Base-by-base conservation (phyloP, 1,140 invertebrate species). In the Zaprionus vittiger region DNA sequence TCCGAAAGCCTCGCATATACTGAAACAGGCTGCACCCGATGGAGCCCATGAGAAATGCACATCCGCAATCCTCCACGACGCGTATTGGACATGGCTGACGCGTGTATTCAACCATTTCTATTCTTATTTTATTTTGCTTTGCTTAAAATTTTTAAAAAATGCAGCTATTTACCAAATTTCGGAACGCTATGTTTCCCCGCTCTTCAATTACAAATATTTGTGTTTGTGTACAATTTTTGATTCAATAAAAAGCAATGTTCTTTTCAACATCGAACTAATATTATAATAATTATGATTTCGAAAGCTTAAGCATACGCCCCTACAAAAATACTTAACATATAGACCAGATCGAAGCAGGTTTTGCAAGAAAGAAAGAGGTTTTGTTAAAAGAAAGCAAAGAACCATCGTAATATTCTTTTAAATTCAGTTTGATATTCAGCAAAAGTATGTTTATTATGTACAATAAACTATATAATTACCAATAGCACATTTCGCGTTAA, bases 31-130 rank as follows among this genome's bases (percentile, higher is more conserved):
- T 77, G 3, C 85, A 86, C 6, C 85, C 85, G 28, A 90, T 73
- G 31, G 71, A 68, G 41, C 85, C 85, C 86, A 90, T 90, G 68
- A 90, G 62, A 37, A 90, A 90, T 28, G 86, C 86, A 55, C 85
- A 90, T 14, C 85, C 85, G 31, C 81, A 85, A 60, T 90, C 85
- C 73, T 90, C 85, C 6, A 90, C 81, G 52, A 90, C 81, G 34
- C 85, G 69, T 34, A 90, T 80, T 7, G 85, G 85, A 69, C 85
- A 90, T 44, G 85, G 85, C 37, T 90, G 81, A 24, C 85, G 85
- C 56, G 71, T 85, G 52, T 90, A 90, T 47, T 90, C 85, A 71
- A 90, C 83, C 38, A 69, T 79, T 22, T 52, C 20, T 41, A 34
- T 34, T 34, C 31, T n/a, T 41, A 5, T 12, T 12, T 24, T 52